phyloP scores from a whole-genome alignment of 2,797 vertebrate genomes.

The Syngnathus rostellatus region DNA sequence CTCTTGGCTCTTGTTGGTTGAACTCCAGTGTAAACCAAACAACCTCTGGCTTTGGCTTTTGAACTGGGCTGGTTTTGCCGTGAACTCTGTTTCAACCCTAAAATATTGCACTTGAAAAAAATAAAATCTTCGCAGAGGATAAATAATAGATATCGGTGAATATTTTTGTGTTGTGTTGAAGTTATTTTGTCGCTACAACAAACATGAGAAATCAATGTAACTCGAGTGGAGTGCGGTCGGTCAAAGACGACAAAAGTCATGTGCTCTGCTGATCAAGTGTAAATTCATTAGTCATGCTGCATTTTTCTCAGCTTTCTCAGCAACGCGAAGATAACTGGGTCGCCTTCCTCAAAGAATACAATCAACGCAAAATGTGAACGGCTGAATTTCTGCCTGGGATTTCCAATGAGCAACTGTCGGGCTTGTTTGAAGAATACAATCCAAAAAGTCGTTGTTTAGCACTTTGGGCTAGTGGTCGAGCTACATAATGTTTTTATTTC shows the following conservation, averaged over 20 bases:
- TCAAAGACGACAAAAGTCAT: slow-evolving; percentile 12
- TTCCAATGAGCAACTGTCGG: neutral
- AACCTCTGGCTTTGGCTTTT: neutral
- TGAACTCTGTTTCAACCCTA: neutral
- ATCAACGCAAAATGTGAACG: neutral
- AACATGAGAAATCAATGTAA: neutral
- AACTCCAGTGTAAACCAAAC: neutral
- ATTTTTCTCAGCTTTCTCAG: neutral
- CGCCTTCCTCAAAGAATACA: neutral
- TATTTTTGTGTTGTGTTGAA: too few species aligned
- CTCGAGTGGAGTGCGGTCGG: slow-evolving; percentile 2
- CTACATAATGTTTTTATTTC: neutral
- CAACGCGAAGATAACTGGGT: neutral
- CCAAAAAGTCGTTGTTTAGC: neutral
- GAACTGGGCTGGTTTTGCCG: neutral
- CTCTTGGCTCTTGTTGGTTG: neutral
- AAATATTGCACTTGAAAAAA: too few species aligned
- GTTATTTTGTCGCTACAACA: neutral
- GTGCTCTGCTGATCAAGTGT: neutral
- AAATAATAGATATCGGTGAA: too few species aligned
- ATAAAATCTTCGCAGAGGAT: too few species aligned
- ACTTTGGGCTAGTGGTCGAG: neutral
- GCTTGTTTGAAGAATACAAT: neutral
- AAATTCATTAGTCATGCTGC: neutral
- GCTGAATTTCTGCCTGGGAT: neutral